Evolutionary conservation across 2,797 vertebrate genomes (phyloP), one percentile per base, ranked within the genome.

Genomic region (Poeciliopsis paucimaculata): DNA sequence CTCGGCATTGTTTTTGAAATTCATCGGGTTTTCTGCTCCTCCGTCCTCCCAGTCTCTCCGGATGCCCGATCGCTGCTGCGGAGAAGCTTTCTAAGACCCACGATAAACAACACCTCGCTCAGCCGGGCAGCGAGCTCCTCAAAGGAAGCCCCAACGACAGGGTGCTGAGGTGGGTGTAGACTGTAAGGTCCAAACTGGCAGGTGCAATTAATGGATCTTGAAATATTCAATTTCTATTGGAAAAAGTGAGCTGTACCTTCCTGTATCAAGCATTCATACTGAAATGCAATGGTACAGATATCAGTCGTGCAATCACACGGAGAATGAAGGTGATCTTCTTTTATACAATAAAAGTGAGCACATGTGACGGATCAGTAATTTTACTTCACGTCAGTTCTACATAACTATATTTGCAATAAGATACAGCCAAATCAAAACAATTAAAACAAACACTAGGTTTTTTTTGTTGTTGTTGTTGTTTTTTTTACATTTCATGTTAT

Each of bases 31-130:
- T 74, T 60, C 78, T 64, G 49, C 51, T 76, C 70, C n/a, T 81
- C 53, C 36, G 0, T 36, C 66, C 57, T 70, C 68, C 28, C 91
- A 98, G 97, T 94, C 96, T 98, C 84, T 99, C 98, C 76, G 98
- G 98, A 87, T 99, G 98, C 87, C 98, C 98, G 88, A 99, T 99
- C 64, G 98, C 98, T 83, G 98, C 98, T 79, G 97, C 98, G 60
- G 98, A 99, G 92, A 99, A 99, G 93, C 95, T 99, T 91, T 96
- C 97, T 93, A 99, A 99, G 95, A 93, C 95, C 36, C 97, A 98
- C 0, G 98, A 99, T 90, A 99, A 98, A 93, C 96, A 93, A 86
- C 94, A 85, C 28, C 91, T 94, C 87, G 90, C 97, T 88, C 98
- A 95, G 92, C 95, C 96, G 0, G 84, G 95, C 70, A 92, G 94